A percentile compares a stretch with the other conserved stretches of the same genome.
These are phyloP conservation scores for Philaethria dido DNA, from an alignment of 2,888 invertebrate species.

Conservation along the genomic window DNA sequence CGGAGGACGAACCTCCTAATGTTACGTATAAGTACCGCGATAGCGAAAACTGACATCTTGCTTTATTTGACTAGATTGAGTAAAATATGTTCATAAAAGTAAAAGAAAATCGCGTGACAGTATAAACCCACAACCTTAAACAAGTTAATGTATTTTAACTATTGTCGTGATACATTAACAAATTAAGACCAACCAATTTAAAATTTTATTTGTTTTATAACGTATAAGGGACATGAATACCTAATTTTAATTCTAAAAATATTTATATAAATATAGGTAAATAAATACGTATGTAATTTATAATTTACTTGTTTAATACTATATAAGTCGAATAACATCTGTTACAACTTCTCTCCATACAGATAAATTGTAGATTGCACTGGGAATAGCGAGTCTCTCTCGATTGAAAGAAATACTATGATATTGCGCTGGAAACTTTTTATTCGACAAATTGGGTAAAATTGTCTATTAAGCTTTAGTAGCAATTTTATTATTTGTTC, in stretches of 20 bases:
- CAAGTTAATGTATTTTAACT: too few species aligned
- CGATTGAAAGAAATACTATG: slow-evolving; percentile 1
- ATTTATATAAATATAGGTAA: too few species aligned
- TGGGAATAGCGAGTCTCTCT: slow-evolving; percentile 13
- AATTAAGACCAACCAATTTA: neutral
- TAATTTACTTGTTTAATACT: neutral
- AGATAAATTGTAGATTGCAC: slow-evolving; percentile 8
- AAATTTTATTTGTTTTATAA: neutral
- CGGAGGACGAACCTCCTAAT: too few species aligned
- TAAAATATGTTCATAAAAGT: too few species aligned
- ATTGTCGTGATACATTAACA: too few species aligned
- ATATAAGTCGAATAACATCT: neutral
- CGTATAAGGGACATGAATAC: neutral
- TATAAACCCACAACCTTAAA: too few species aligned
- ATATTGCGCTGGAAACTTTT: neutral
- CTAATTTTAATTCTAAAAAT: too few species aligned
- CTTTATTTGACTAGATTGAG: too few species aligned
- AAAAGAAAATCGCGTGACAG: too few species aligned
- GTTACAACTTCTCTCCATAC: neutral
- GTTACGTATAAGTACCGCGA: too few species aligned
- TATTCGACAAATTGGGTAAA: slow-evolving; percentile 1
- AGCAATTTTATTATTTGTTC: neutral
- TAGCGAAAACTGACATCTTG: too few species aligned
- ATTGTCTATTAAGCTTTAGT: neutral
- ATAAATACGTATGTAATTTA: too few species aligned